Evolutionary conservation across 2,113 vertebrate genomes (phyloP), one percentile per base, ranked within the genome.

Genomic region (Irena cyanogastra): DNA sequence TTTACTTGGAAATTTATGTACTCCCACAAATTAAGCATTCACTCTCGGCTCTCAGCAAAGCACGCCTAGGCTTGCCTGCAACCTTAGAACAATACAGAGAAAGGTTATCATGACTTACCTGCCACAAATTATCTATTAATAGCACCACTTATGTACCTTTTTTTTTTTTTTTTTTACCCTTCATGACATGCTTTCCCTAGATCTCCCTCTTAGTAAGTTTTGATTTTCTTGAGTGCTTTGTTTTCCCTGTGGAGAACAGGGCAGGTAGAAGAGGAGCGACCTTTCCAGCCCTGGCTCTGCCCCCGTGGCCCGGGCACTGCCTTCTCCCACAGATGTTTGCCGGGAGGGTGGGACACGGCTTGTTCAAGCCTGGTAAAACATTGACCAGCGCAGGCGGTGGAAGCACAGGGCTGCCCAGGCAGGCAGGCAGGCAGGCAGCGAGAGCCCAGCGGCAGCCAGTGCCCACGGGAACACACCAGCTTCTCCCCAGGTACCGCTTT

Each of bases 331-430:
- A 30, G 78, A 84, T 98, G 98, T 98, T 98, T 98, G 98, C 97
- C 94, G 86, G 97, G 95, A 98, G 98, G 98, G 98, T 98, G 98
- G 98, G 98, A 98, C 98, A n/a, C 21, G 37, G 96, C 89, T 74
- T 93, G 97, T 94, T 97, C 92, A 42, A 96, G 94, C 97, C 97
- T 97, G 93, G 98, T 98, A 95, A 98, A 98, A 98, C 98, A 98
- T 98, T 98, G 98, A 98, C 98, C 96, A 42, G 89, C 44, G 28
- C 95, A 50, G 87, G 96, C 88, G 63, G 31, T 80, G 93, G 97
- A 97, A 96, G 97, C 54, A n/a, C 97, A 68, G 96, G 93, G 82
- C 94, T 89, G 89, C 69, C 88, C n/a, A n/a, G n/a, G n/a, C n/a
- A 12, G 41, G 41, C 22, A 65, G 95, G 81, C 90, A 97, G 96